phyloP scores from a whole-genome alignment of 2,888 invertebrate genomes.

The Chouioia cunea region DNA sequence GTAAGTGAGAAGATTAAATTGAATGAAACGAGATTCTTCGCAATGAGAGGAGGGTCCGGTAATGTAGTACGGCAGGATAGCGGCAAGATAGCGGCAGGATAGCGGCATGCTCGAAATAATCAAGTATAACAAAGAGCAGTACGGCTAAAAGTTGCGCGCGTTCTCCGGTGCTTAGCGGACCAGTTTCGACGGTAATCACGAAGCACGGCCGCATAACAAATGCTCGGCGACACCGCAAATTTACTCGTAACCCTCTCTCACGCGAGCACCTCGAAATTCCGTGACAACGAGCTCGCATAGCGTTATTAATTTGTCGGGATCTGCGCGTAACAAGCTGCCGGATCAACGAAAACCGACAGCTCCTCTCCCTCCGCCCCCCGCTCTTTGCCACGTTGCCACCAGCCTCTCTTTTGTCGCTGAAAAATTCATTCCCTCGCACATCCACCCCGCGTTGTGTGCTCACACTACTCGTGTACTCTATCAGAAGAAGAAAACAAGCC shows the following conservation, averaged over 20 bases:
- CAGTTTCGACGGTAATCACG: conserved; percentile 13
- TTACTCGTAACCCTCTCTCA: conserved; percentile 8
- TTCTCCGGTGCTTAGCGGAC: too few relatives aligned
- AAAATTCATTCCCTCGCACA: conserved; percentile 22
- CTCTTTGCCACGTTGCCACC: too few relatives aligned
- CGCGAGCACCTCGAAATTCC: not conserved
- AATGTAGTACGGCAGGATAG: too few relatives aligned
- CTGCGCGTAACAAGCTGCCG: not conserved
- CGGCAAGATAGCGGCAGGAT: too few relatives aligned
- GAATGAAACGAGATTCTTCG: too few relatives aligned
- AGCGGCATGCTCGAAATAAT: conserved; percentile 16
- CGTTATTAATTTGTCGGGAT: conserved; percentile 19
- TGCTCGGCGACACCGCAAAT: conserved; percentile 20
- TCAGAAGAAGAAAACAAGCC: too few relatives aligned
- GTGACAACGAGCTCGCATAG: not conserved
- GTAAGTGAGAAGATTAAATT: too few relatives aligned
- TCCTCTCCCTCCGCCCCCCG: too few relatives aligned
- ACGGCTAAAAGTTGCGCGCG: conserved; percentile 1
- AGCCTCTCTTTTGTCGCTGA: not conserved
- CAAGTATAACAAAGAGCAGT: conserved; percentile 27
- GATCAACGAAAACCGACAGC: conserved; percentile 12
- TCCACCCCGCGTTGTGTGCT: too few relatives aligned
- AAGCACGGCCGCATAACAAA: conserved; percentile 20
- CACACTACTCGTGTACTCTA: too few relatives aligned
- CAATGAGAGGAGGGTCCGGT: too few relatives aligned